Base-by-base conservation (phyloP, 1,140 invertebrate species). In the Trachelipus rathkii region DNA sequence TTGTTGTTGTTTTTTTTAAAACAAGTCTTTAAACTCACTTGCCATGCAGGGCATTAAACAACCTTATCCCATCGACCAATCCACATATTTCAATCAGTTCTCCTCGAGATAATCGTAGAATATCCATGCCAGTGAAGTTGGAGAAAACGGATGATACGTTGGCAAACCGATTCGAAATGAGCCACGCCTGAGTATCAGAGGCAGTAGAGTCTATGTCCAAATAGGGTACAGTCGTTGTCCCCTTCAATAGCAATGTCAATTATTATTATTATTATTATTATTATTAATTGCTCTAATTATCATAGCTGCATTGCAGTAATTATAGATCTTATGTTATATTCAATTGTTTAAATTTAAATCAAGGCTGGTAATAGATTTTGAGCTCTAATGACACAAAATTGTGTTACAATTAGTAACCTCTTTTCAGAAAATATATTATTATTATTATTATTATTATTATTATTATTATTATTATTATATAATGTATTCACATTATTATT, bases 1-100 rank as follows among this genome's bases (percentile, higher is more conserved):
- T n/a, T n/a, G n/a, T n/a, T n/a, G n/a, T n/a, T n/a, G n/a, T n/a
- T n/a, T n/a, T n/a, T n/a, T n/a, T n/a, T n/a, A n/a, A n/a, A n/a
- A n/a, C n/a, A n/a, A 33, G 33, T 33, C 6, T 33, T 33, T 33
- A 33, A 13, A 80, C 83, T 82, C 83, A 87, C 85, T 85, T 87
- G 60, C 85, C 85, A 82, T 96, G 93, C 67, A 98, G 85, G 67
- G 92, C 91, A 86, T 97, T 97, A 85, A 91, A 95, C 50, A 98
- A 88, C 81, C 95, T 88, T 74, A 98, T 96, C n/a, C 89, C 89
- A 85, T 97, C 95, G 72, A 94, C 92, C 50, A 96, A 85, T 0
- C 95, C 95, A 85, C 95, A 96, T 72, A 98, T 95, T 86, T 97
- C 93, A 72, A 97, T 94, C 13, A 97, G 87, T 86, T 98, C 95